Percentiles rank a stretch among this genome's conserved stretches.
phyloP scores from a whole-genome alignment of 92 coral and sea anemone species.

The Umimayanthus kanabou region DNA sequence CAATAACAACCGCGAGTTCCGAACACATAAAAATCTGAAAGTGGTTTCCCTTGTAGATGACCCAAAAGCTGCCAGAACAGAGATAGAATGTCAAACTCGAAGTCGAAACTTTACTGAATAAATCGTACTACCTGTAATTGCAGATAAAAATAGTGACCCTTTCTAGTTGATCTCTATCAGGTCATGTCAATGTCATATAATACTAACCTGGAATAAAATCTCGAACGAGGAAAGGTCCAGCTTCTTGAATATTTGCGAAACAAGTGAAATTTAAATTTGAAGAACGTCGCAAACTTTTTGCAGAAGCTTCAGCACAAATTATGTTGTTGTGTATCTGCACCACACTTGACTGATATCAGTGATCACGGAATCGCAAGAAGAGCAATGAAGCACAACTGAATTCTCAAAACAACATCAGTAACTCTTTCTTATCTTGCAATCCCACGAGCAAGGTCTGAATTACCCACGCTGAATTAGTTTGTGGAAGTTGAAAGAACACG shows the following conservation, averaged over 20 bases:
- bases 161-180: background rate
- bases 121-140: background rate
- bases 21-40: background rate
- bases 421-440: background rate
- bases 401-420: background rate
- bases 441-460: background rate
- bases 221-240: background rate
- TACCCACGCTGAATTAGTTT: background rate
- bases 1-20: background rate
- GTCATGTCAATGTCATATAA: background rate
- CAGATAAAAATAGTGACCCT: background rate
- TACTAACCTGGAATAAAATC: no score
- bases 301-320: background rate
- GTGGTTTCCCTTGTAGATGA: background rate
- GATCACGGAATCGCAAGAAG: background rate
- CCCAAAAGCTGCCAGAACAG: background rate
- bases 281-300: background rate
- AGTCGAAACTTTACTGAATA: background rate
- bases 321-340: background rate
- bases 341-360: background rate
- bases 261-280: background rate
- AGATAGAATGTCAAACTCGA: background rate
- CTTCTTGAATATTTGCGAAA: background rate
- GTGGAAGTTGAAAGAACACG: background rate
- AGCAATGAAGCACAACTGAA: background rate